These are phyloP conservation scores for Mobula hypostoma DNA, from an alignment of 2,113 vertebrate genomes.

Conservation along the genomic window DNA sequence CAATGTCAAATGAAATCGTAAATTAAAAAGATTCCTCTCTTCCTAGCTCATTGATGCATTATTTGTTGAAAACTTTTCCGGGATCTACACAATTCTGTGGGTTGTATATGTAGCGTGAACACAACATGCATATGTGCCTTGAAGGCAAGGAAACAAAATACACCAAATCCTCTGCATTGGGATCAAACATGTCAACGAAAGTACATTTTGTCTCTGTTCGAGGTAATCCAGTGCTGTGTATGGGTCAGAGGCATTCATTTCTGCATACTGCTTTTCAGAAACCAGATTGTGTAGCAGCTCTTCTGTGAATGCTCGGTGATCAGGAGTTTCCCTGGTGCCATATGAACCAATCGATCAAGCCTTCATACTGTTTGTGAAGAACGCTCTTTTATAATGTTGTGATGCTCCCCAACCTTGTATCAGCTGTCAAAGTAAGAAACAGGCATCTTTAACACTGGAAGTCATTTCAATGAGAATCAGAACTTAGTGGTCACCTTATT, in stretches of 20 bases:
- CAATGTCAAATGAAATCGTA: neutral
- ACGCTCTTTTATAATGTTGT: neutral
- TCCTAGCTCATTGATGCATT: neutral
- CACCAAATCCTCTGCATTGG: neutral
- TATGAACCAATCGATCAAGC: neutral
- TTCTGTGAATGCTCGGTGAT: neutral
- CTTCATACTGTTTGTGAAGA: neutral
- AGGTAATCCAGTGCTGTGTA: neutral
- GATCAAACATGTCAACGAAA: neutral
- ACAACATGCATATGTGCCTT: neutral
- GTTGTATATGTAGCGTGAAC: too few relatives aligned
- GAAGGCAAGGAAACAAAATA: neutral
- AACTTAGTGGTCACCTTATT: too few relatives aligned
- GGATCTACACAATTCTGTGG: too few relatives aligned
- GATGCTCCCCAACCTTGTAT: conserved; percentile 3
- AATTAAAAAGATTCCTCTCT: neutral
- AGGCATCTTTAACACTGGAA: neutral
- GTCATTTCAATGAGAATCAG: neutral
- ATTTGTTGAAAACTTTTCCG: neutral
- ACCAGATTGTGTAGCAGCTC: neutral
- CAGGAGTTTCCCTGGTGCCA: neutral
- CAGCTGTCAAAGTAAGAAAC: neutral
- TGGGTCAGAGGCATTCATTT: neutral
- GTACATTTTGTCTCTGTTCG: neutral
- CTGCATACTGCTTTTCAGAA: neutral